These are phyloP conservation scores for Lates calcarifer DNA, from an alignment of 2,113 vertebrate species.

Conservation along the genomic window DNA sequence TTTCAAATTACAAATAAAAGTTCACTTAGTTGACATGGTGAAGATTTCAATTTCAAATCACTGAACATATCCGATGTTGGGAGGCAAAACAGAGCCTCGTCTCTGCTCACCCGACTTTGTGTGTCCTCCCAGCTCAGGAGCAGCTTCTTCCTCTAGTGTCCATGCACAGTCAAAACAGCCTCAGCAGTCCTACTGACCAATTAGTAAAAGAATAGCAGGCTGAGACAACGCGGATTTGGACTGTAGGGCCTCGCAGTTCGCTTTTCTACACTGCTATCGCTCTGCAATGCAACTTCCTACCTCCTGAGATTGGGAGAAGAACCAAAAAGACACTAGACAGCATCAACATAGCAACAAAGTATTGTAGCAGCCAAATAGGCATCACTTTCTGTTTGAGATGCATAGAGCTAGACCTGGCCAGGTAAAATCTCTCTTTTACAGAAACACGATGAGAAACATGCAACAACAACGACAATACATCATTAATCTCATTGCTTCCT, in stretches of 20 bases:
- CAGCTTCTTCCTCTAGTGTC: constrained; percentile 74
- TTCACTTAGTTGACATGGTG: constrained; percentile 79
- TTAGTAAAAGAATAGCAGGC: constrained; percentile 57
- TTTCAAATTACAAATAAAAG: constrained; percentile 81
- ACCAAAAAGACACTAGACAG: constrained; percentile 80
- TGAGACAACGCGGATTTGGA: constrained; percentile 51
- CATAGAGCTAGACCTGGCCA: constrained; percentile 80
- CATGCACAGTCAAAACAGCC: constrained; percentile 71
- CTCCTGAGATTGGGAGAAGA: constrained; percentile 81
- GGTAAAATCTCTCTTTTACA: constrained; percentile 80
- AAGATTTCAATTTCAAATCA: constrained; percentile 75
- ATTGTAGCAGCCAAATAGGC: constrained; percentile 79
- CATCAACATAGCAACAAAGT: constrained; percentile 80
- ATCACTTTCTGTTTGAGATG: constrained; percentile 79
- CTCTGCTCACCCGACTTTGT: constrained; percentile 60
- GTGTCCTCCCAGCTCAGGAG: constrained; percentile 79
- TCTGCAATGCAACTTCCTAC: constrained; percentile 69
- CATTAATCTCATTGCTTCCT: constrained; percentile 81
- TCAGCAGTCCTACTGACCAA: constrained; percentile 60
- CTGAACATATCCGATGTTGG: constrained; percentile 75
- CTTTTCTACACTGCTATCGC: constrained; percentile 60
- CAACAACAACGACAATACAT: constrained; percentile 83
- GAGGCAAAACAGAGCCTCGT: constrained; percentile 66
- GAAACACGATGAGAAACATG: constrained; percentile 84
- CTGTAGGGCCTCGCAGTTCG: constrained; percentile 60